Evolutionary conservation across 2,888 invertebrate species (phyloP), one percentile per base, ranked within the genome.

Genomic region (Macaria liturata): DNA sequence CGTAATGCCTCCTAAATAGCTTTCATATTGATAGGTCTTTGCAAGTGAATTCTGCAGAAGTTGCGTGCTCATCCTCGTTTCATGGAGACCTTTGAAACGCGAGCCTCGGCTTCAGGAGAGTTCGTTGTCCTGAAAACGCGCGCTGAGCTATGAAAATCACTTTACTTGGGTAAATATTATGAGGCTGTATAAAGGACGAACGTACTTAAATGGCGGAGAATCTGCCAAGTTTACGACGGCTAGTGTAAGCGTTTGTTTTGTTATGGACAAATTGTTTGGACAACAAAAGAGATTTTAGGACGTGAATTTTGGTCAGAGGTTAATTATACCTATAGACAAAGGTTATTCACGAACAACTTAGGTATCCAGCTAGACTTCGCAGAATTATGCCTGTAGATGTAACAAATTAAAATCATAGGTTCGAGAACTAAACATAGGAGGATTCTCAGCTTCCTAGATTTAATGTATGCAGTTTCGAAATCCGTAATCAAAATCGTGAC

Each of bases 51-150:
- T 57, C 47, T 62, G 64, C 54, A 64, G 45, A 68, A 71, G 60
- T 66, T 63, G 57, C 45, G 50, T 50, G 57, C 61, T 67, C 63
- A 64, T 67, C 61, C 54, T 49, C 57, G 59, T 64, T 66, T 71
- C 65, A 69, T 60, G 54, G 60, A 62, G 59, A 47, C 56, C 53
- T 66, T 54, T 67, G 60, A 60, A 64, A 54, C 48, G 59, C 47
- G 57, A 68, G 39, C 54, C 65, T 66, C 62, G 64, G 63, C 57
- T 61, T 59, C 52, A 32, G 32, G 39, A 49, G 67, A 56, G 75
- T 69, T 75, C 70, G 60, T 56, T 54, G 72, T 45, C 65, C 74
- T 65, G 52, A 47, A 62, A 64, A 66, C 67, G 61, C 52, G 9
- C n/a, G 48, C 49, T 32, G 42, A 59, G 46, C 55, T 61, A 61